phyloP scores from a whole-genome alignment of 1,140 invertebrate species.

The Samia ricini region DNA sequence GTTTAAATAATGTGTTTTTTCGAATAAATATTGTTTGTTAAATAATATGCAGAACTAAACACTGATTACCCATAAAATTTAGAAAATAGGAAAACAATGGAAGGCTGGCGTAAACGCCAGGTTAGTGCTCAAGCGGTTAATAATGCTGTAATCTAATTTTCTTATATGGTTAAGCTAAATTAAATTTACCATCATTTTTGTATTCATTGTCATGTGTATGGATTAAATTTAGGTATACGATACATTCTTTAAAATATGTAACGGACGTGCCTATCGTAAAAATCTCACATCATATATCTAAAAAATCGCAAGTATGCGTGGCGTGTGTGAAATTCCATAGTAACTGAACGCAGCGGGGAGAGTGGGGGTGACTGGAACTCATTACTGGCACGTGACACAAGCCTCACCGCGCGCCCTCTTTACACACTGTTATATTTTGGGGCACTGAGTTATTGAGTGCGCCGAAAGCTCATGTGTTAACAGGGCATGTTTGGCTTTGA shows the following conservation, averaged over 20 bases:
- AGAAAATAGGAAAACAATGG: too few species aligned
- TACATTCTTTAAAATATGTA: not conserved
- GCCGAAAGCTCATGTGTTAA: conserved; percentile 62
- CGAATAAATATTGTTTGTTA: too few species aligned
- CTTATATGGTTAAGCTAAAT: too few species aligned
- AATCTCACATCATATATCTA: conserved; percentile 54
- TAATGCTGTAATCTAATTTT: too few species aligned
- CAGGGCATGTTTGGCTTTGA: conserved; percentile 34
- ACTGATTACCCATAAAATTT: too few species aligned
- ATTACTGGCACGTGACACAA: conserved; percentile 72
- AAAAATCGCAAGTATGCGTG: conserved; percentile 54
- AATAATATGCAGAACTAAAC: too few species aligned
- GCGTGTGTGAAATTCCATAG: conserved; percentile 70
- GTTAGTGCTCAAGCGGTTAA: too few species aligned
- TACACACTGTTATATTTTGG: conserved; percentile 59
- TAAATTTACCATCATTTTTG: too few species aligned
- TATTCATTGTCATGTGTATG: too few species aligned
- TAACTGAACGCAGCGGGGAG: conserved; percentile 36
- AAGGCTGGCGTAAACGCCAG: too few species aligned
- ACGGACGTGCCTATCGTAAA: conserved; percentile 31
- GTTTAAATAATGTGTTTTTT: too few species aligned
- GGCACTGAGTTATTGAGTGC: conserved; percentile 75
- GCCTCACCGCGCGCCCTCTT: conserved; percentile 52
- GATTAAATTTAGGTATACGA: too few species aligned
- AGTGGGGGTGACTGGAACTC: conserved; percentile 53